phyloP scores from a whole-genome alignment of 2,113 vertebrate genomes.

The Rattus rattus region DNA sequence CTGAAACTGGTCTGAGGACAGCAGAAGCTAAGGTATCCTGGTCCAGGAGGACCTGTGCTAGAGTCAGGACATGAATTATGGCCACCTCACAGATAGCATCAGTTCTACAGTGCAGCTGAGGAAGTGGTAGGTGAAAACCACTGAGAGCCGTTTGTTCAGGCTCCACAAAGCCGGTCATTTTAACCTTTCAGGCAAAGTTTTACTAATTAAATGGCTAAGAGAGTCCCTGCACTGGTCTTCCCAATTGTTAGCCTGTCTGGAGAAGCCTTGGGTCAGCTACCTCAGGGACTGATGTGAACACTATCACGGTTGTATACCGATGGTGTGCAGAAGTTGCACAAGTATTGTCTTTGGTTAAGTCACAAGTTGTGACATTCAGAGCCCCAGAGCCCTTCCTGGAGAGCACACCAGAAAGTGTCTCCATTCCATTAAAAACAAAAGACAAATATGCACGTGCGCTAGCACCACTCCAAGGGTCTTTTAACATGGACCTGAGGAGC shows the following conservation, averaged over 20 bases:
- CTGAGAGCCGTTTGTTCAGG: background rate
- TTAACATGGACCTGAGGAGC: fast-evolving
- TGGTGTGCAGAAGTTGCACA: background rate
- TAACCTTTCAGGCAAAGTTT: background rate
- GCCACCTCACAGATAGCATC: fast-evolving
- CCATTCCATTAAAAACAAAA: background rate
- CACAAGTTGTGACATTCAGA: background rate
- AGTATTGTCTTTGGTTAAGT: background rate
- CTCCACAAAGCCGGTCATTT: background rate
- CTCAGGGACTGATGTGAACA: no score
- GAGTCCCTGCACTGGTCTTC: background rate
- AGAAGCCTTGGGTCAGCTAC: background rate
- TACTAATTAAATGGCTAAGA: no score
- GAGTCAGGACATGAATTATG: fast-evolving
- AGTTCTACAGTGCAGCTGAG: fast-evolving
- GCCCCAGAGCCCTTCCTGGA: background rate
- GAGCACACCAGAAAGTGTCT: background rate
- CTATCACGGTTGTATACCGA: background rate
- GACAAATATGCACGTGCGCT: background rate
- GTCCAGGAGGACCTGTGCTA: fast-evolving
- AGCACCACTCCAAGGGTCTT: background rate
- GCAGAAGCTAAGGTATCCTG: fast-evolving
- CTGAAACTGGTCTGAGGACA: background rate
- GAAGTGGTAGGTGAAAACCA: fast-evolving
- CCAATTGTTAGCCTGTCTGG: fast-evolving